Evolutionary conservation across 2,113 vertebrate genomes (phyloP), one percentile per base, ranked within the genome.

Genomic region (Psephotus haematonotus): DNA sequence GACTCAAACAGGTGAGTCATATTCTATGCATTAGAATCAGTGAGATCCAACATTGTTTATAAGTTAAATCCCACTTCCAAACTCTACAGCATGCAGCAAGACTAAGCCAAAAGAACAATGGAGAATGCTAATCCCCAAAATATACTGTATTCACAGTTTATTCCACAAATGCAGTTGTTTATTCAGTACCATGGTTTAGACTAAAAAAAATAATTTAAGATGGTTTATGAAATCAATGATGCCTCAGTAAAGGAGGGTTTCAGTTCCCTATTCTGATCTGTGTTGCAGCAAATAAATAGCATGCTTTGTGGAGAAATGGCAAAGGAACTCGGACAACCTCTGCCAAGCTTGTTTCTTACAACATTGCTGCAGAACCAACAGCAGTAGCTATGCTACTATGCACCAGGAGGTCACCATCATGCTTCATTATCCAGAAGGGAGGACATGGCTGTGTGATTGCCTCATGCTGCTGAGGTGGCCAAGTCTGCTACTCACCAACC

Each of bases 91-190:
- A 82, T 0, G 1, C 9, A 71, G 49, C 20, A 82, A 83, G 39
- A 18, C 62, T 43, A 76, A 71, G 55, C 68, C 27, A 41, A 43
- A 18, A 92, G 37, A 85, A 67, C 39, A 33, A 5, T 6, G 22
- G 50, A 95, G 62, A 87, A 85, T 7, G 19, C 44, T 90, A 65
- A 81, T 83, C 75, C 70, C 59, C n/a, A 10, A 86, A 82, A 88
- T 39, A 67, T 19, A 59, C 25, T 19, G 29, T 53, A 46, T 28
- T 71, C 55, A 50, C 39, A 25, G 69, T 68, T 77, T 39, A 37
- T 74, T 57, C 79, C 33, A 88, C 49, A 90, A 80, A 53, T 11
- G 52, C 49, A 52, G 11, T n/a, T n/a, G 47, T 69, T 79, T 70
- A 79, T 70, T 59, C 81, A 83, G 41, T 39, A 46, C 4, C 50